A percentile compares a stretch with the other conserved stretches of the same genome.
These are phyloP conservation scores for Lomographa bimaculata DNA, from an alignment of 2,888 invertebrate genomes.

Conservation along the genomic window DNA sequence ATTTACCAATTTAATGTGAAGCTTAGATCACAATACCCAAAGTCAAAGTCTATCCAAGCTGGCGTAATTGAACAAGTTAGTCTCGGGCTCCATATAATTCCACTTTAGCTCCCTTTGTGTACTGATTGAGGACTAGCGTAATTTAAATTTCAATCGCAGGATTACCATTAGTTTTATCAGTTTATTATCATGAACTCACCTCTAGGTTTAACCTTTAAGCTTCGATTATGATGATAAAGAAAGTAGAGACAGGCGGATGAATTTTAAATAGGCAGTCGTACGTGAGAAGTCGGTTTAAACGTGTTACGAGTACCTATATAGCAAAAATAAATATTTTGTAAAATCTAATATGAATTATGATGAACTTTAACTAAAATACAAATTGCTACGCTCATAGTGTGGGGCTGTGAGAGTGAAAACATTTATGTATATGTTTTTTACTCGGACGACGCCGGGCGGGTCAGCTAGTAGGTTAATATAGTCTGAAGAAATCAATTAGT, in stretches of 20 bases:
- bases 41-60: conserved; percentile 10
- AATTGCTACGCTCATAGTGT: too few relatives aligned
- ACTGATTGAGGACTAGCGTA: conserved; percentile 28
- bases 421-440: too few relatives aligned
- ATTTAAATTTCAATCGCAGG: conserved; percentile 32
- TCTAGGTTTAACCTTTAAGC: not conserved
- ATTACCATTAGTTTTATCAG: conserved; percentile 10
- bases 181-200: not conserved
- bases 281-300: too few relatives aligned
- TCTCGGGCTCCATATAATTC: conserved; percentile 21
- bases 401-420: too few relatives aligned
- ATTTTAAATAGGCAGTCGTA: too few relatives aligned
- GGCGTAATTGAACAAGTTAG: conserved; percentile 40
- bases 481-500: too few relatives aligned
- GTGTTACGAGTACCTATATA: too few relatives aligned
- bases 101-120: conserved; percentile 22
- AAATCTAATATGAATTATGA: too few relatives aligned
- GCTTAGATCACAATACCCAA: conserved; percentile 27
- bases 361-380: too few relatives aligned
- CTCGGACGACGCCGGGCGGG: too few relatives aligned
- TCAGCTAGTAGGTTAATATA: too few relatives aligned
- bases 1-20: conserved; percentile 17
- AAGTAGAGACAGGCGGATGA: not conserved
- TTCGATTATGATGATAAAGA: not conserved
- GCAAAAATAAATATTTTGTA: too few relatives aligned